These are phyloP conservation scores for Thunnus albacares DNA, from an alignment of 2,797 vertebrate species.

Conservation along the genomic window DNA sequence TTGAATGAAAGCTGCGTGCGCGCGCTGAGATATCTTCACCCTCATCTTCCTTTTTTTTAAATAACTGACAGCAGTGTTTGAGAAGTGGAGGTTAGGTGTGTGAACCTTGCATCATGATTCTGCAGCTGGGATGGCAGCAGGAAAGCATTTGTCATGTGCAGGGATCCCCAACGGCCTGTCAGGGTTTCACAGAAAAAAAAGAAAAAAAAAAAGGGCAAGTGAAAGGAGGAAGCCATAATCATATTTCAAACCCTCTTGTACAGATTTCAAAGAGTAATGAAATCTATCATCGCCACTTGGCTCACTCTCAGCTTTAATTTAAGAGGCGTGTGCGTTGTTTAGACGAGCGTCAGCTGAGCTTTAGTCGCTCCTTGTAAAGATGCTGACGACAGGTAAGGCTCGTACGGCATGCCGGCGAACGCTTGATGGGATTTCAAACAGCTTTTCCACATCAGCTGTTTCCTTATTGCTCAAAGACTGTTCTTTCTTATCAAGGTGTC, in stretches of 20 bases:
- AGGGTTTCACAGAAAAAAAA: conserved; percentile 6
- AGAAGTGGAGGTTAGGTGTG: conserved; percentile 30
- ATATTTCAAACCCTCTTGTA: conserved; percentile 11
- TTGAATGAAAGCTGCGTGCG: background rate
- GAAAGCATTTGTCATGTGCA: conserved; percentile 23
- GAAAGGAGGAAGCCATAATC: conserved; percentile 9
- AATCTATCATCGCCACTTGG: conserved; percentile 17
- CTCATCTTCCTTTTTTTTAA: conserved; percentile 3
- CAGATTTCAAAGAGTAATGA: conserved; percentile 8
- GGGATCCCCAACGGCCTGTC: conserved; percentile 32
- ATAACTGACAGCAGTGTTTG: conserved; percentile 25
- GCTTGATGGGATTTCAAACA: conserved; percentile 16
- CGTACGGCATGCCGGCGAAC: background rate
- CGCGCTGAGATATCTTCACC: background rate
- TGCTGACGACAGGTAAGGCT: conserved; percentile 17
- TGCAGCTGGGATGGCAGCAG: conserved; percentile 16
- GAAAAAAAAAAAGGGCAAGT: background rate
- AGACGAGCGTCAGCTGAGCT: background rate
- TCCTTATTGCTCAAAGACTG: background rate
- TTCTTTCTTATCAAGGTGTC: conserved; percentile 17
- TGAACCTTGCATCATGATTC: conserved; percentile 25
- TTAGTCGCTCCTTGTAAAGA: conserved; percentile 3
- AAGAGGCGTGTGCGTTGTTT: conserved; percentile 5
- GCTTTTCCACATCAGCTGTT: conserved; percentile 31
- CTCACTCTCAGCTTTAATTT: conserved; percentile 21